These are phyloP conservation scores for Corydoras sp. DNA, from an alignment of 2,113 vertebrate species.

Conservation along the genomic window DNA sequence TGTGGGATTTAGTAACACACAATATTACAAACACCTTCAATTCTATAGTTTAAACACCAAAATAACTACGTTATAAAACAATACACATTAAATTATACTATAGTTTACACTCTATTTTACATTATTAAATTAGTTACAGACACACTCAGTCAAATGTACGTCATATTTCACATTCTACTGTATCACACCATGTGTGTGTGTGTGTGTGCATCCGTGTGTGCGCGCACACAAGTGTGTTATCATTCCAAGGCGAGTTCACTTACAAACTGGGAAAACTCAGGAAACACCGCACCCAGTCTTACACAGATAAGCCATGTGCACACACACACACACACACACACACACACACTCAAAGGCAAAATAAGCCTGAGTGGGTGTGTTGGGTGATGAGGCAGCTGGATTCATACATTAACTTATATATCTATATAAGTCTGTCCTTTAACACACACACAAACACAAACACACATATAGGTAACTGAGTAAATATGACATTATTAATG, in stretches of 20 bases:
- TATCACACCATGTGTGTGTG: too few relatives aligned
- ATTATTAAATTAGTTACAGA: background rate
- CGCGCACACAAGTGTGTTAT: background rate
- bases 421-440: background rate
- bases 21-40: too few relatives aligned
- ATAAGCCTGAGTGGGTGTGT: background rate
- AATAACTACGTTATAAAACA: too few relatives aligned
- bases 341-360: conserved; percentile 10
- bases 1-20: too few relatives aligned
- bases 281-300: conserved; percentile 59
- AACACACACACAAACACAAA: conserved; percentile 5
- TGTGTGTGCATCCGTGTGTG: conserved; percentile 3
- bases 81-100: too few relatives aligned
- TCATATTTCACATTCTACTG: background rate
- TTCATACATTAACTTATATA: too few relatives aligned
- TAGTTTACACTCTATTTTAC: too few relatives aligned
- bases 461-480: background rate
- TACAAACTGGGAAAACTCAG: conserved; percentile 62
- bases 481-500: too few relatives aligned
- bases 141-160: conserved; percentile 17
- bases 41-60: too few relatives aligned
- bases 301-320: conserved; percentile 52
- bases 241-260: conserved; percentile 48
- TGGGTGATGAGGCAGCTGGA: background rate
- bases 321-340: conserved; percentile 5